phyloP scores from a whole-genome alignment of 2,113 vertebrate species.

The Pogona vitticeps region DNA sequence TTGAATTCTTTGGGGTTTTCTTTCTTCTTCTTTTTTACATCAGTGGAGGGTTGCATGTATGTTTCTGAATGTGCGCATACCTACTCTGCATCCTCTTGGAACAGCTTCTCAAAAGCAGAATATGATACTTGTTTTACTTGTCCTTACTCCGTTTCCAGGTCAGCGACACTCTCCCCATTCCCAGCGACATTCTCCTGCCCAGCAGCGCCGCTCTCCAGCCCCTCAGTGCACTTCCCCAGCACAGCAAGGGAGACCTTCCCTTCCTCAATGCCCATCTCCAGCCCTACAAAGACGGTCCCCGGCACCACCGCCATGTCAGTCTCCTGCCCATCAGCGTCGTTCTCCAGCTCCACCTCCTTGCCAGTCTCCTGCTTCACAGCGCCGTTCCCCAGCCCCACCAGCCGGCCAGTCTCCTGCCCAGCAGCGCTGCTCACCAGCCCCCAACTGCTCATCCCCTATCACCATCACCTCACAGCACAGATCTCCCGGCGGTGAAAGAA shows the following conservation, averaged over 20 bases:
- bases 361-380: conserved; percentile 70
- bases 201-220: conserved; percentile 71
- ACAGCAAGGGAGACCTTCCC: conserved; percentile 76
- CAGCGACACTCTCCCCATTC: conserved; percentile 83
- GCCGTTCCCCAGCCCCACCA: conserved; percentile 65
- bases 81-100: not conserved
- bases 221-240: conserved; percentile 79
- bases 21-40: too few species aligned
- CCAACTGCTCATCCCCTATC: conserved; percentile 77
- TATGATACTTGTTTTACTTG: accelerated
- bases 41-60: too few species aligned
- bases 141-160: conserved; percentile 69
- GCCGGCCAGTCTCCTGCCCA: conserved; percentile 82
- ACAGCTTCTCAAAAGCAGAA: not conserved
- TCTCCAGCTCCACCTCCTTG: conserved; percentile 81
- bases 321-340: conserved; percentile 84
- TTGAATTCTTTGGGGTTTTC: not conserved
- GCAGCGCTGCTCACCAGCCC: conserved; percentile 87
- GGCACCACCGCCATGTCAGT: conserved; percentile 76
- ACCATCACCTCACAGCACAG: conserved; percentile 77
- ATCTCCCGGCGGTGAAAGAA: conserved; percentile 82
- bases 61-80: not conserved
- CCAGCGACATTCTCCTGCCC: conserved; percentile 72
- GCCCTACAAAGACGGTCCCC: conserved; percentile 84
- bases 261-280: conserved; percentile 84